Percentiles rank a stretch among this genome's conserved stretches.
These are phyloP conservation scores for Gonocerus acuteangulatus DNA, from an alignment of 2,888 invertebrate species.

Conservation along the genomic window DNA sequence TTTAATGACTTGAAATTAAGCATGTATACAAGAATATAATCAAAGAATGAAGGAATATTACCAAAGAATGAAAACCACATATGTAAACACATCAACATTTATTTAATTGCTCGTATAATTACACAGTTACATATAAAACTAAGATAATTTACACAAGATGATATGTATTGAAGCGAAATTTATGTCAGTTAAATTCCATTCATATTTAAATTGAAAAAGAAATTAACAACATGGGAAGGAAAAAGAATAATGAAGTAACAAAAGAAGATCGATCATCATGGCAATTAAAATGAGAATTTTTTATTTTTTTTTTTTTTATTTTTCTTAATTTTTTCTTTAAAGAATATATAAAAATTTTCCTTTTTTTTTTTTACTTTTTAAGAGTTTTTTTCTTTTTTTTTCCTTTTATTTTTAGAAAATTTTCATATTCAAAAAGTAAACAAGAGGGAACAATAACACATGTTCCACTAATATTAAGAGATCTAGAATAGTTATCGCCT, in stretches of 20 bases:
- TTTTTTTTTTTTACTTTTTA: not conserved
- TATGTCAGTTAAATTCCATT: conserved; percentile 14
- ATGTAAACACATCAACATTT: conserved; percentile 31
- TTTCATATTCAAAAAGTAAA: conserved; percentile 13
- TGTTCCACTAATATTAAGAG: conserved; percentile 13
- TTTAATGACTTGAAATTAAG: too few relatives aligned
- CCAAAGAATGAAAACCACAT: too few relatives aligned
- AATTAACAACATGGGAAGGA: not conserved
- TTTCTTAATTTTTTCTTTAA: not conserved
- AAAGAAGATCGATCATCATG: too few relatives aligned
- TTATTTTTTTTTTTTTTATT: not conserved
- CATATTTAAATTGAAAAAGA: conserved; percentile 3
- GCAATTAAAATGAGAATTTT: too few relatives aligned
- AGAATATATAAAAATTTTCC: too few relatives aligned
- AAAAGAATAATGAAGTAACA: too few relatives aligned
- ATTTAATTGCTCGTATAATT: conserved; percentile 35
- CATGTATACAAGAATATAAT: too few relatives aligned
- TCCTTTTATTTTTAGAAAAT: not conserved
- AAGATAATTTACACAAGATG: conserved; percentile 38
- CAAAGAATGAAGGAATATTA: too few relatives aligned
- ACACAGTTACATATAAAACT: conserved; percentile 38
- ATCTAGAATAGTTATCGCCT: conserved; percentile 11
- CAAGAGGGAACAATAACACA: not conserved
- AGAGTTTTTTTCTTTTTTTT: not conserved
- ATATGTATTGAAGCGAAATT: conserved; percentile 37